These are phyloP conservation scores for Sycophila sp. DNA, from an alignment of 1,140 invertebrate species.

Conservation along the genomic window DNA sequence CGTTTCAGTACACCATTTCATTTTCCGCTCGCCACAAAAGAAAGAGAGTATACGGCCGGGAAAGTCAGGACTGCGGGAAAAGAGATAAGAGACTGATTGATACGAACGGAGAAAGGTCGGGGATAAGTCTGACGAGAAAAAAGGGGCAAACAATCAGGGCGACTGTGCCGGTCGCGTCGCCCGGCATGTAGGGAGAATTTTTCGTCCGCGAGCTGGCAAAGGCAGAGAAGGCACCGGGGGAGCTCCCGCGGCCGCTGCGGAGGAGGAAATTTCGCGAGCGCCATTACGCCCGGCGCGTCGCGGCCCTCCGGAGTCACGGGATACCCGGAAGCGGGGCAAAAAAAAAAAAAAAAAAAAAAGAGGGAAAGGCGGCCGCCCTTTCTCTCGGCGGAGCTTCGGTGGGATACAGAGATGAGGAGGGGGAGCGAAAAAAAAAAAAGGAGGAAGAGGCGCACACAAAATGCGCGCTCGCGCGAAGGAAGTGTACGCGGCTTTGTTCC, in stretches of 20 bases:
- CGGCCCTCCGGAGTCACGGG: background rate
- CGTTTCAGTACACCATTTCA: too few relatives aligned
- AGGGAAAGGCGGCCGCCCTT: too few relatives aligned
- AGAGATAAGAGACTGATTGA: too few relatives aligned
- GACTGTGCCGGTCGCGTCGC: background rate
- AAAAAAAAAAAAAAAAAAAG: too few relatives aligned
- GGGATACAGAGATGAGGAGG: background rate
- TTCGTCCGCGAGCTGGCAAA: background rate
- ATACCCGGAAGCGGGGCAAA: background rate
- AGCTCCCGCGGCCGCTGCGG: background rate
- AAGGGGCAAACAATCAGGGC: background rate
- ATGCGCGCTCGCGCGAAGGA: background rate
- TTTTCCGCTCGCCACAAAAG: too few relatives aligned
- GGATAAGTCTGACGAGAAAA: too few relatives aligned
- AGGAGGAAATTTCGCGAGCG: background rate
- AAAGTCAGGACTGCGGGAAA: too few relatives aligned
- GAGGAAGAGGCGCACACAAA: background rate
- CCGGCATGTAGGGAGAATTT: background rate
- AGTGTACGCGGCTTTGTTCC: conserved; percentile 22
- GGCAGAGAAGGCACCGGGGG: background rate
- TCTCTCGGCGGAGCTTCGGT: background rate
- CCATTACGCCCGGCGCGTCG: background rate
- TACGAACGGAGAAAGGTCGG: too few relatives aligned
- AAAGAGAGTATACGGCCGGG: too few relatives aligned
- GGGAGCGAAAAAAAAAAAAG: background rate